phyloP scores from a whole-genome alignment of 2,797 vertebrate genomes.

The Lepus townsendii region DNA sequence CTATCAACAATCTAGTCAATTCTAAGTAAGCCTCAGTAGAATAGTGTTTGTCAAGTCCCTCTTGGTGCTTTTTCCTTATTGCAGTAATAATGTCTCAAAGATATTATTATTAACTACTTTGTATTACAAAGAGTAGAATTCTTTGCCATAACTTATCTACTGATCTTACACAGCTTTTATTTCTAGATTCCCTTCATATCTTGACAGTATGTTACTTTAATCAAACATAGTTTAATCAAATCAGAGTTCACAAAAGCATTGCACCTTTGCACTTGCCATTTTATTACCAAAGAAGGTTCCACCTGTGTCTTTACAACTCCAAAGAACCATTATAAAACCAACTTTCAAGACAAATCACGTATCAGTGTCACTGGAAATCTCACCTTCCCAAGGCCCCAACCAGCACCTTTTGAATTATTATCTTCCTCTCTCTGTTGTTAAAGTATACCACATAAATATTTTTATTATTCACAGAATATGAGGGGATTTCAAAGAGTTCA shows the following conservation, averaged over 20 bases:
- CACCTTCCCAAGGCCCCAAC: neutral
- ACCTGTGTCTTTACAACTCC: neutral
- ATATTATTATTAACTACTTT: constrained; percentile 3
- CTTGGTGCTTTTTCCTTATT: neutral
- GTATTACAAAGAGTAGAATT: neutral
- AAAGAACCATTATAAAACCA: neutral
- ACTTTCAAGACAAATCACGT: neutral
- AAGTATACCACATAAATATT: neutral
- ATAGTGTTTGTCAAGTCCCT: neutral
- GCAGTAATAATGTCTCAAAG: neutral
- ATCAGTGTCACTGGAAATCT: neutral
- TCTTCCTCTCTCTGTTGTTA: neutral
- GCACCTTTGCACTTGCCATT: neutral
- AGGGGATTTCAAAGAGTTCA: too few species aligned
- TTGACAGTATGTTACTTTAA: neutral
- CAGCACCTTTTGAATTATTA: neutral
- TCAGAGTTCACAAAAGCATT: neutral
- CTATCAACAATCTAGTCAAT: neutral
- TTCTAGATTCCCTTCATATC: neutral
- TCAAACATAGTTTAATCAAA: neutral
- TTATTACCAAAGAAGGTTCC: neutral
- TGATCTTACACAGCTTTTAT: neutral
- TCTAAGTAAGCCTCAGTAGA: constrained; percentile 11
- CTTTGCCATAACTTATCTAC: neutral
- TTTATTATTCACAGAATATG: neutral